Evolutionary conservation across 2,888 invertebrate species (phyloP).

Genomic region (Glyphotaelius pellucidus): DNA sequence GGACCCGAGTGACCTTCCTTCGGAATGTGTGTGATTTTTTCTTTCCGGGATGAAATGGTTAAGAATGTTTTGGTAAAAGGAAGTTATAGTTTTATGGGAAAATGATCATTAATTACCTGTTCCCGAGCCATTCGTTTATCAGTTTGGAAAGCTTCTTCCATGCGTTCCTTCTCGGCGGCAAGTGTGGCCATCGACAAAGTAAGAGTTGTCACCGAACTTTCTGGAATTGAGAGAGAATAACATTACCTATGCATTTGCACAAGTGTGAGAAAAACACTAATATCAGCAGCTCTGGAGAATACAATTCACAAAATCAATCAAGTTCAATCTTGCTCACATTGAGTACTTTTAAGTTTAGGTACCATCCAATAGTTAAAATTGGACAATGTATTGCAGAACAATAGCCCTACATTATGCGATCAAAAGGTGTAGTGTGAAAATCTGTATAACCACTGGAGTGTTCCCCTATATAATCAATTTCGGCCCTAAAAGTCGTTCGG

Average conservation of each 20-base stretch:
- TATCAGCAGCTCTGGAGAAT: not conserved
- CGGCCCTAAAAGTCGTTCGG: too few relatives aligned
- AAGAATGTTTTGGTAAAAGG: not conserved
- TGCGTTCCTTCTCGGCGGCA: slow-evolving; percentile 88
- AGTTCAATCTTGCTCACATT: not conserved
- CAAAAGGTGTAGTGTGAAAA: too few relatives aligned
- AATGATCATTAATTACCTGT: slow-evolving; percentile 71
- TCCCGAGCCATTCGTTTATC: slow-evolving; percentile 81
- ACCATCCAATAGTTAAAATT: not conserved
- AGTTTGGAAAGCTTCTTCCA: slow-evolving; percentile 89
- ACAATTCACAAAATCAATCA: not conserved
- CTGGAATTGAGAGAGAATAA: slow-evolving; percentile 65
- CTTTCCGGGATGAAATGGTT: too few relatives aligned
- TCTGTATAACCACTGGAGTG: too few relatives aligned
- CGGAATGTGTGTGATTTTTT: too few relatives aligned
- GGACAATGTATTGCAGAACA: not conserved
- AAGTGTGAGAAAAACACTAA: not conserved
- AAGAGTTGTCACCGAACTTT: slow-evolving; percentile 78
- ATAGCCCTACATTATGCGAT: too few relatives aligned
- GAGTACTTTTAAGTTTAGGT: too few relatives aligned
- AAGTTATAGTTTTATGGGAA: not conserved
- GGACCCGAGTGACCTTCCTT: too few relatives aligned
- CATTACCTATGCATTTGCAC: not conserved
- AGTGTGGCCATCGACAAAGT: slow-evolving; percentile 86
- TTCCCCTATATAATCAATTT: too few relatives aligned